These are phyloP conservation scores for Bruchidius siliquastri DNA, from an alignment of 2,888 invertebrate genomes.

Conservation along the genomic window DNA sequence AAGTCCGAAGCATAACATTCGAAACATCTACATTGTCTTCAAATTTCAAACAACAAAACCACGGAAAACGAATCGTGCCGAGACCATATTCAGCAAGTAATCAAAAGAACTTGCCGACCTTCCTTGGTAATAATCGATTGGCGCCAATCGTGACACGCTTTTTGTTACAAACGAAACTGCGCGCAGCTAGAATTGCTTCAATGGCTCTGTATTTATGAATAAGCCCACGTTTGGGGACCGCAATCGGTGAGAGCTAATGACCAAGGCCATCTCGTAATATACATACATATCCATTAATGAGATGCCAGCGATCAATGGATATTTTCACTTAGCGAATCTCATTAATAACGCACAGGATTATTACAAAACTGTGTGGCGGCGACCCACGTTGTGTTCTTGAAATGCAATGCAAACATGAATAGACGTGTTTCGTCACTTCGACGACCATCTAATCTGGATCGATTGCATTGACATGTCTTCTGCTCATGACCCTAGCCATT, in stretches of 20 bases:
- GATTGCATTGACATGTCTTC: too few relatives aligned
- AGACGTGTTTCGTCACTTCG: background rate
- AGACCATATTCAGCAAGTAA: too few relatives aligned
- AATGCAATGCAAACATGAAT: background rate
- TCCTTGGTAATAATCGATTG: background rate
- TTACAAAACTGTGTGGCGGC: constrained; percentile 7
- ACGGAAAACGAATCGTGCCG: too few relatives aligned
- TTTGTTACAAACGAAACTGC: background rate
- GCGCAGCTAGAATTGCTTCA: background rate
- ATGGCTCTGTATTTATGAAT: constrained; percentile 11
- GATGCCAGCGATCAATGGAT: constrained; percentile 10
- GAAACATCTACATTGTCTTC: too few relatives aligned
- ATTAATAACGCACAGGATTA: constrained; percentile 7
- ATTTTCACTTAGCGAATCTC: constrained; percentile 12
- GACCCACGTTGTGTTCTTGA: background rate
- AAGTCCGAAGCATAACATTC: too few relatives aligned
- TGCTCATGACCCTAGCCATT: too few relatives aligned
- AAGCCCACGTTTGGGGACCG: constrained; percentile 10
- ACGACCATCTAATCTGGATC: background rate
- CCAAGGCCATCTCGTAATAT: constrained; percentile 12
- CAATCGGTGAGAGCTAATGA: constrained; percentile 8
- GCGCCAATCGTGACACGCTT: background rate
- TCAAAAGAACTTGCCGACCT: background rate
- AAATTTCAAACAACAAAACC: too few relatives aligned
- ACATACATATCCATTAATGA: constrained; percentile 6